phyloP scores from a whole-genome alignment of 2,113 vertebrate genomes.

The Actenoides lindsayi region DNA sequence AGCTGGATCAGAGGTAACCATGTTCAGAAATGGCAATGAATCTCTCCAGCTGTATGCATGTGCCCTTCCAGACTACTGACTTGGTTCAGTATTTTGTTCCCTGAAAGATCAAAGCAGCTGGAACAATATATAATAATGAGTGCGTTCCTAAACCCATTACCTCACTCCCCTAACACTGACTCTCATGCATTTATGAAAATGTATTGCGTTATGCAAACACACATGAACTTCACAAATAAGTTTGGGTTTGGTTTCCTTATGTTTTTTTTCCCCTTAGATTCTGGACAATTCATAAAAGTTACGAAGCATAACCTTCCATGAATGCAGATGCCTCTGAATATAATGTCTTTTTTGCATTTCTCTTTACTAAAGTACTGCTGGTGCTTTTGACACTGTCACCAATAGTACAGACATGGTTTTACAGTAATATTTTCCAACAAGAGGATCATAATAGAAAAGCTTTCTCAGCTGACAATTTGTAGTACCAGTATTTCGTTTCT shows the following conservation, averaged over 20 bases:
- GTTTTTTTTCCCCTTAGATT: not conserved
- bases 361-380: not conserved
- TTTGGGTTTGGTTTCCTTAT: accelerated
- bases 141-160: not conserved
- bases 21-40: not conserved
- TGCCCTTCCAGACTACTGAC: not conserved
- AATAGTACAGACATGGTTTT: not conserved
- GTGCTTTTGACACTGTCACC: not conserved
- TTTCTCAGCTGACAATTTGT: not conserved
- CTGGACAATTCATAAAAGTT: not conserved
- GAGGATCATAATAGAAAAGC: not conserved
- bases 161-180: not conserved
- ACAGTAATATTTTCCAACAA: not conserved
- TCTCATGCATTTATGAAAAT: not conserved
- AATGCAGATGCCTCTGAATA: not conserved
- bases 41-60: accelerated
- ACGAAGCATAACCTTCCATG: not conserved
- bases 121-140: not conserved
- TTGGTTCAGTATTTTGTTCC: not conserved
- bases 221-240: not conserved
- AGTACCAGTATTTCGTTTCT: not conserved
- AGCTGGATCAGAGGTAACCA: not conserved
- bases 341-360: not conserved
- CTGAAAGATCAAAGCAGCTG: not conserved
- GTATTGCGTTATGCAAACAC: accelerated